These are phyloP conservation scores for Hyles vespertilio DNA, from an alignment of 1,140 invertebrate species.

Conservation along the genomic window DNA sequence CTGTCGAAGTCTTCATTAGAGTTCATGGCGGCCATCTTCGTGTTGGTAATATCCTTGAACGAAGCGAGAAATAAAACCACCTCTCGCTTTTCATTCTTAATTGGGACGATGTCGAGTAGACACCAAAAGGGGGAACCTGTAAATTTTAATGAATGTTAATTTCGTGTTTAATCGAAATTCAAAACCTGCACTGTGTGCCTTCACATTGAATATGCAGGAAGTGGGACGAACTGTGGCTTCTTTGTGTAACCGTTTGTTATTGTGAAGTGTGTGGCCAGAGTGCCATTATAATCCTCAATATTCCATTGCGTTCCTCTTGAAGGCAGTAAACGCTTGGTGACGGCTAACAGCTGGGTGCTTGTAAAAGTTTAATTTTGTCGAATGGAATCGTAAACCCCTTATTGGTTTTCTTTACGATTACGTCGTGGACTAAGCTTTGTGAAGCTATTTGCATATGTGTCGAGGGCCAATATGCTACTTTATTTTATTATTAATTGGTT, in stretches of 20 bases:
- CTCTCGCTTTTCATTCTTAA: conserved; percentile 98
- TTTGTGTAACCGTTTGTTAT: not conserved
- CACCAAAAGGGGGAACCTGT: conserved; percentile 95
- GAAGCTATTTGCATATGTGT: too few relatives aligned
- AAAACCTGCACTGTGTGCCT: conserved; percentile 1
- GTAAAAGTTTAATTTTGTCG: conserved; percentile 66
- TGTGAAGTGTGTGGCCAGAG: conserved; percentile 9
- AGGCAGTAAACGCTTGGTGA: conserved; percentile 37
- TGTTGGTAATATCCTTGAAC: conserved; percentile 96
- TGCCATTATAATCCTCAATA: conserved; percentile 13
- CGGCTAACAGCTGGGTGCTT: conserved; percentile 49
- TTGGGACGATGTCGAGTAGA: conserved; percentile 97
- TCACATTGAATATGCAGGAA: not conserved
- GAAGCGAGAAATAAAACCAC: conserved; percentile 97
- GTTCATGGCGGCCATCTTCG: conserved; percentile 88
- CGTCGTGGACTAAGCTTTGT: conserved; percentile 35
- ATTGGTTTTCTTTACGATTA: conserved; percentile 65
- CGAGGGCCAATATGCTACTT: too few relatives aligned
- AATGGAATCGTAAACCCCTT: conserved; percentile 62
- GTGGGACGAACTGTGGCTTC: not conserved
- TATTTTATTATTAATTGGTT: too few relatives aligned
- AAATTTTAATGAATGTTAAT: conserved; percentile 51
- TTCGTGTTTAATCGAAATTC: conserved; percentile 11
- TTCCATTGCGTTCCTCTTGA: conserved; percentile 10
- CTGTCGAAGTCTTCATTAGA: conserved; percentile 87